A percentile compares a stretch with the other conserved stretches of the same genome.
phyloP scores from a whole-genome alignment of 2,113 vertebrate genomes.

The Halcyon malimbica region DNA sequence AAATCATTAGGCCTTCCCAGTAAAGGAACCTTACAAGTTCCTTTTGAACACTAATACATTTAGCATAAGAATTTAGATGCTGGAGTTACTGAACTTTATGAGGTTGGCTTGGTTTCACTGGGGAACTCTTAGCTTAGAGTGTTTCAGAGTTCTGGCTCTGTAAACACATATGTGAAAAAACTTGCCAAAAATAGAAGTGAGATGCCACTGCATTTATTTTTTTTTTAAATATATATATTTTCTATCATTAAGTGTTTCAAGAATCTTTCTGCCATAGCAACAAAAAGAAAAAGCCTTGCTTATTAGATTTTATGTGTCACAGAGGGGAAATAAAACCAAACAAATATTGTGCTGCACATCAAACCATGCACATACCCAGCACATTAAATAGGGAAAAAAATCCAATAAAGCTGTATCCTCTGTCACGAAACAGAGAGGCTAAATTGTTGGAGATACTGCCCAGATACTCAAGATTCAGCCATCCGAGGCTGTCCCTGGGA shows the following conservation, averaged over 20 bases:
- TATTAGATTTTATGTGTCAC: slow-evolving; percentile 65
- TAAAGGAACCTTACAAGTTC: slow-evolving; percentile 4
- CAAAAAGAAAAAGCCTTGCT: slow-evolving; percentile 41
- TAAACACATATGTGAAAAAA: slow-evolving; percentile 44
- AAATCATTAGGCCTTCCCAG: slow-evolving; percentile 19
- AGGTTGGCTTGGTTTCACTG: slow-evolving; percentile 29
- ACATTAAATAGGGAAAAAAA: slow-evolving; percentile 30
- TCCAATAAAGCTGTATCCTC: slow-evolving; percentile 60
- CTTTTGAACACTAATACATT: slow-evolving; percentile 37
- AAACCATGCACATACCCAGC: slow-evolving; percentile 47
- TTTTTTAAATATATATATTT: not conserved
- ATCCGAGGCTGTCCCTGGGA: slow-evolving; percentile 14
- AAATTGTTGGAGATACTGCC: slow-evolving; percentile 51
- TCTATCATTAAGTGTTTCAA: slow-evolving; percentile 46
- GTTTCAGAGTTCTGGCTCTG: slow-evolving; percentile 31
- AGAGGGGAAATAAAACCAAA: slow-evolving; percentile 61
- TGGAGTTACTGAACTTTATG: slow-evolving; percentile 49
- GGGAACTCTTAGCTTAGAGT: slow-evolving; percentile 30
- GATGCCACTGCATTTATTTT: slow-evolving; percentile 16
- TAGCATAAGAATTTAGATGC: slow-evolving; percentile 27
- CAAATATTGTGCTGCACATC: slow-evolving; percentile 41
- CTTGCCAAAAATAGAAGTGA: slow-evolving; percentile 55
- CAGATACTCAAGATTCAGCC: slow-evolving; percentile 38
- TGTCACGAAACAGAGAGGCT: slow-evolving; percentile 46
- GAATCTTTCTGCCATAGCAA: slow-evolving; percentile 49